Evolutionary conservation across 2,888 invertebrate genomes (phyloP), one percentile per base, ranked within the genome.

Genomic region (Eudemis profundana): DNA sequence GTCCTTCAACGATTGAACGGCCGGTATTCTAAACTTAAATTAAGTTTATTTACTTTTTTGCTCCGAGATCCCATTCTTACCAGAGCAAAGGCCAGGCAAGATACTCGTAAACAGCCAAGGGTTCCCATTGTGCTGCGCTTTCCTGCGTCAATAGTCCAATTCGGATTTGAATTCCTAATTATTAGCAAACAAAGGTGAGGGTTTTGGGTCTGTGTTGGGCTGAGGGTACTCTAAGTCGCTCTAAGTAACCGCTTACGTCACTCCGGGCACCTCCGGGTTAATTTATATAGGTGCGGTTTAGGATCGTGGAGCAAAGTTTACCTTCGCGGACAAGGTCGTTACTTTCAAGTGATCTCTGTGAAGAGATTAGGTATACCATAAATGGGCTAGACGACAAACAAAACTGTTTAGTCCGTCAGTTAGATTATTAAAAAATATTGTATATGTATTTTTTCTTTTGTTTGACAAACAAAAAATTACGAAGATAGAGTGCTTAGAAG

Each of bases 141-240:
- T 27, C 53, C n/a, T 42, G 23, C 33, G 23, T 61, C 19, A 47
- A 40, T 40, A 53, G 36, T 27, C 62, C 56, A 38, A 54, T 40
- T 60, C 38, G 33, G 62, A 63, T 63, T 63, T 49, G 56, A 63
- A 63, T 63, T 46, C 14, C 56, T 56, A 63, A 63, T 63, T 49
- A 56, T 49, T 1, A 42, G 4, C 63, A 40, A 40, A 33, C 63
- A 63, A 56, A 63, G 63, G 49, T 56, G 49, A 21, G 47, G 29
- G 62, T 47, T 63, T 46, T 42, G 50, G 50, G 50, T 61, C 42
- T 29, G 29, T 29, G 42, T 50, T 14, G 63, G 56, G 8, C 12
- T 27, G 5, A 38, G 21, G 53, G 23, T 10, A 1, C 14, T 38
- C 29, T 63, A 56, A 63, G 42, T 40, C 21, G 33, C 33, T 21